Percentiles rank a stretch among this genome's conserved stretches.
phyloP scores from a whole-genome alignment of 2,113 vertebrate genomes.

The Catagonus wagneri region DNA sequence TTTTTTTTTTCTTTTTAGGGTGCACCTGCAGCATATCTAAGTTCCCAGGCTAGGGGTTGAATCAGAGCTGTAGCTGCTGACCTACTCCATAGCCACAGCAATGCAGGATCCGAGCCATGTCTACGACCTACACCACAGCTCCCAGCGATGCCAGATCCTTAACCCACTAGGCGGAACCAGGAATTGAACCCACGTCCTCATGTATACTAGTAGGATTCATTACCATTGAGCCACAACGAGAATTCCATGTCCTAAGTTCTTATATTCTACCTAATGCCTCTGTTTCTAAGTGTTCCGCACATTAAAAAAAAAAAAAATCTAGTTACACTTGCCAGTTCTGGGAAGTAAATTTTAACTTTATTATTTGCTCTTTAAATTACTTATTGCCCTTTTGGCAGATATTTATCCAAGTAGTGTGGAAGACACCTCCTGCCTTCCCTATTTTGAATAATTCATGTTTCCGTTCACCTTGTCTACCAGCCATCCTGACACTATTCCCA shows the following conservation, averaged over 20 bases:
- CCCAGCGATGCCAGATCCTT: too few relatives aligned
- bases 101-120: too few relatives aligned
- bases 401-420: not conserved
- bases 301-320: not conserved
- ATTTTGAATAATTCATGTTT: not conserved
- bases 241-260: not conserved
- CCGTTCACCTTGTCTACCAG: not conserved
- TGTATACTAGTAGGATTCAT: too few relatives aligned
- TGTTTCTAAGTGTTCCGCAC: not conserved
- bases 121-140: too few relatives aligned
- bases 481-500: not conserved
- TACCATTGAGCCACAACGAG: too few relatives aligned
- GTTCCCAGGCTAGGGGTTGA: too few relatives aligned
- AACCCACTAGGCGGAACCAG: too few relatives aligned
- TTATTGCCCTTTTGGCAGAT: not conserved
- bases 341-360: not conserved
- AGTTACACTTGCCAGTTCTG: not conserved
- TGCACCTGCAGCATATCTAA: too few relatives aligned
- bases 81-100: too few relatives aligned
- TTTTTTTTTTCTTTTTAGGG: too few relatives aligned
- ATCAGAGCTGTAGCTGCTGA: too few relatives aligned
- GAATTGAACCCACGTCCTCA: too few relatives aligned
- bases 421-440: not conserved
- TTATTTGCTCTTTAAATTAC: constrained; percentile 20
- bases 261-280: not conserved